Conservation (phyloP, 2,797 vertebrate genomes). For the Chaetodon trifasciatus region DNA sequence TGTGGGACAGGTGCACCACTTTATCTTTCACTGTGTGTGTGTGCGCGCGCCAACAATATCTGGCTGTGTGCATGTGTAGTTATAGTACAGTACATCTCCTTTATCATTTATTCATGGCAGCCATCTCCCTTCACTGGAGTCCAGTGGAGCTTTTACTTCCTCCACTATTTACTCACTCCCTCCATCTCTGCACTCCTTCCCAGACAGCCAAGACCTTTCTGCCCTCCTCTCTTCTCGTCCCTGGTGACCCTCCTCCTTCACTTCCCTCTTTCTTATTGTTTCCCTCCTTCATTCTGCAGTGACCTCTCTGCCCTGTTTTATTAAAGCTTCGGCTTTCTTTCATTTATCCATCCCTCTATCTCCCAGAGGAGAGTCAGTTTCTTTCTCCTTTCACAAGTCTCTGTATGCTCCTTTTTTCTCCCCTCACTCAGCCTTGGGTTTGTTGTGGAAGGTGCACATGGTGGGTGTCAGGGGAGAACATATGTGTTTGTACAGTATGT, state of each 20-base stretch:
- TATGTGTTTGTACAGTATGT: constrained; percentile 35
- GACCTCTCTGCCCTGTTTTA: constrained; percentile 40
- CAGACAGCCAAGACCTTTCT: constrained; percentile 24
- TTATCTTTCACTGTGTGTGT: constrained; percentile 26
- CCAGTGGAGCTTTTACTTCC: constrained; percentile 57
- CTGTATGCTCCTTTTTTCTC: not conserved
- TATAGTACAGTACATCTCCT: constrained; percentile 15
- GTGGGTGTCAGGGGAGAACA: constrained; percentile 29
- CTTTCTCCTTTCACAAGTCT: constrained; percentile 12
- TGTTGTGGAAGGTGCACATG: constrained; percentile 29
- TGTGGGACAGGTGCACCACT: constrained; percentile 45
- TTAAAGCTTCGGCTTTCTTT: constrained; percentile 46
- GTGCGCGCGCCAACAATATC: constrained; percentile 25
- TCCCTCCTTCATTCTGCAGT: constrained; percentile 22
- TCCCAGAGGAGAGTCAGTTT: constrained; percentile 28
- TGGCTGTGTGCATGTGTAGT: constrained; percentile 15
- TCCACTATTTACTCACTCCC: constrained; percentile 22
- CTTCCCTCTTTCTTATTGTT: constrained; percentile 20
- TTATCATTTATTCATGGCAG: constrained; percentile 75
- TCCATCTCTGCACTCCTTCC: constrained; percentile 22
- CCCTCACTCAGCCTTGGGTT: constrained; percentile 17
- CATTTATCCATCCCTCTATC: constrained; percentile 29
- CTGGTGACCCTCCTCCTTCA: constrained; percentile 29
- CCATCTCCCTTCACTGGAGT: constrained; percentile 45
- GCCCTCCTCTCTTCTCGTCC: constrained; percentile 33